These are phyloP conservation scores for Microcebus ravelobensis DNA, from an alignment of 2,113 vertebrate genomes.

Conservation along the genomic window DNA sequence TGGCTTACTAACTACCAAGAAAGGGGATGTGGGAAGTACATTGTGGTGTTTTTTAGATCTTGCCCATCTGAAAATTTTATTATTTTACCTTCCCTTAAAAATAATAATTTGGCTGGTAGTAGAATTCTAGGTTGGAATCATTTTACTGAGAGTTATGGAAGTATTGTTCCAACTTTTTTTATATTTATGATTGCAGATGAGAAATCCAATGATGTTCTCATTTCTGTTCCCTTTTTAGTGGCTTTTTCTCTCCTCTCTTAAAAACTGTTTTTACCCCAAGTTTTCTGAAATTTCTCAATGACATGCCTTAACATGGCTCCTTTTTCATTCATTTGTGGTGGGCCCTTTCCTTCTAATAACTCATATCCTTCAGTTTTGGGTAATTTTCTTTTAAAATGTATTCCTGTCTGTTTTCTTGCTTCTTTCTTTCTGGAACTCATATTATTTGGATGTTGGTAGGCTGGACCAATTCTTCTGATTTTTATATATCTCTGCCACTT, in stretches of 20 bases:
- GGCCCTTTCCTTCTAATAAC: neutral
- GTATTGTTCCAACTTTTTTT: neutral
- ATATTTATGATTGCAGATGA: neutral
- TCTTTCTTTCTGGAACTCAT: neutral
- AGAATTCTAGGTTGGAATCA: neutral
- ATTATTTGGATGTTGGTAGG: neutral
- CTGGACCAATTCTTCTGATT: neutral
- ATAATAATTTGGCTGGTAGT: neutral
- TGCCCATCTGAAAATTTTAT: neutral
- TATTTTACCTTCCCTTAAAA: conserved; percentile 18
- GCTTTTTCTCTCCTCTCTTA: neutral
- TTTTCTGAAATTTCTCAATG: neutral
- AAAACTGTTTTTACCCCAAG: neutral
- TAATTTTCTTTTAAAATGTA: neutral
- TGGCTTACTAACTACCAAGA: neutral
- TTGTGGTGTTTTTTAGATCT: neutral
- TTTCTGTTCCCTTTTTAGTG: neutral
- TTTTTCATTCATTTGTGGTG: neutral
- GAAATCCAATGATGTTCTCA: neutral
- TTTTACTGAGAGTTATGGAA: conserved; percentile 30
- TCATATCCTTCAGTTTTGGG: neutral
- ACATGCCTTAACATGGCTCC: neutral
- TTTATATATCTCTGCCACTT: neutral
- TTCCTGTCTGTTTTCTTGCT: neutral
- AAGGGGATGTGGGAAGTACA: neutral